These are phyloP conservation scores for Nebria brevicollis DNA, from an alignment of 2,888 invertebrate species.

Conservation along the genomic window DNA sequence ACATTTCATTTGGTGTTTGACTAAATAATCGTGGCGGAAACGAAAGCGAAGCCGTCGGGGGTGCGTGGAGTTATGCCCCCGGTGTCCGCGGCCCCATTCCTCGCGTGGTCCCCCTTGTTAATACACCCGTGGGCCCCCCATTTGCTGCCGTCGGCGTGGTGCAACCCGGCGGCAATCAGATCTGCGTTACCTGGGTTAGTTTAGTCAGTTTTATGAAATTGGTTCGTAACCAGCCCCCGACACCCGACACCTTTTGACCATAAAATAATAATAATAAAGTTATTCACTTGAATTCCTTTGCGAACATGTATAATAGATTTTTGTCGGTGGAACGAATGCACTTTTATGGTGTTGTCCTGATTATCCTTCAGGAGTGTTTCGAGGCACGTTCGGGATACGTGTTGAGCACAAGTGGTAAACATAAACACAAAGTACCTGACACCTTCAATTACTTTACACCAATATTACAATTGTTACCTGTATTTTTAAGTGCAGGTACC, in stretches of 20 bases:
- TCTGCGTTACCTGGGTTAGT: constrained; percentile 81
- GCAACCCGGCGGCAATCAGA: constrained; percentile 71
- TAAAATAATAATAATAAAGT: neutral
- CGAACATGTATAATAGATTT: neutral
- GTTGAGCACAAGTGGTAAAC: constrained; percentile 35
- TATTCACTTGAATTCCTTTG: neutral
- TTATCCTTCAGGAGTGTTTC: constrained; percentile 57
- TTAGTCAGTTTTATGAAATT: constrained; percentile 23
- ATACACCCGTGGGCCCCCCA: constrained; percentile 81
- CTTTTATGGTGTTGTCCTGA: neutral
- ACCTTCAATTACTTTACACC: constrained; percentile 5
- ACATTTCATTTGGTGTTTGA: neutral
- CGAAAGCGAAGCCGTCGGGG: constrained; percentile 53
- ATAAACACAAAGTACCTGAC: constrained; percentile 29
- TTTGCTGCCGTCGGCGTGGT: constrained; percentile 74
- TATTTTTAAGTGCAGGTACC: neutral
- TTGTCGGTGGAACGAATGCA: neutral
- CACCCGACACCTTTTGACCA: neutral
- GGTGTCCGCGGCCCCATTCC: constrained; percentile 66
- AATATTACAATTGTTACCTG: neutral
- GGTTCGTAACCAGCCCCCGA: neutral
- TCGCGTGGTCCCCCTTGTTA: constrained; percentile 80
- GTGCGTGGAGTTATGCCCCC: constrained; percentile 51
- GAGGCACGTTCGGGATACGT: constrained; percentile 60
- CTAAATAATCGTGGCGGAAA: constrained; percentile 42